These are phyloP conservation scores for Corythoichthys haematopterus DNA, from an alignment of 2,113 vertebrate genomes.

Conservation along the genomic window DNA sequence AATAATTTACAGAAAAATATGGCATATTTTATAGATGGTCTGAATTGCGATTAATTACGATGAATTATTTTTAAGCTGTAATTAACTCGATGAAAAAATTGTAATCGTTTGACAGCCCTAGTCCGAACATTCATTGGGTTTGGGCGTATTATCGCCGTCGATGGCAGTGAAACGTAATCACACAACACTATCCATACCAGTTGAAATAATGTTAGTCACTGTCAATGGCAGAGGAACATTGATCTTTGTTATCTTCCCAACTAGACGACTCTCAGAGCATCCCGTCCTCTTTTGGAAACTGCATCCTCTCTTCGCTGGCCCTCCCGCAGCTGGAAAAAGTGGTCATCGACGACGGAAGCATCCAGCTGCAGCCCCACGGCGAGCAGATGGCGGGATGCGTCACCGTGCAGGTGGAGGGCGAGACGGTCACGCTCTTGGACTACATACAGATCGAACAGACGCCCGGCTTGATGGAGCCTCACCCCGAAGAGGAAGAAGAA, in stretches of 20 bases:
- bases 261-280: slow-evolving; percentile 57
- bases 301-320: slow-evolving; percentile 67
- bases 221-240: neutral
- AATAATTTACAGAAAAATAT: no score
- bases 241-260: neutral
- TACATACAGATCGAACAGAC: slow-evolving; percentile 59
- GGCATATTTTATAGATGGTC: no score
- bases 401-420: slow-evolving; percentile 62
- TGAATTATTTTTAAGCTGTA: no score
- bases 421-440: slow-evolving; percentile 62
- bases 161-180: no score
- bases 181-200: no score
- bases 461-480: slow-evolving; percentile 14
- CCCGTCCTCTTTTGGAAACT: slow-evolving; percentile 63
- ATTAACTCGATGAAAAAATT: no score
- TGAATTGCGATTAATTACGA: no score
- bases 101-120: no score
- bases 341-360: slow-evolving; percentile 47
- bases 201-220: no score
- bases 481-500: neutral
- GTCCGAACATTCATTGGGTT: no score
- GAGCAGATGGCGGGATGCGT: slow-evolving; percentile 50
- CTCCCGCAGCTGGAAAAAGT: slow-evolving; percentile 65
- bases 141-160: no score
- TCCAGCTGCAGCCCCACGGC: slow-evolving; percentile 32